Base-by-base conservation (phyloP, 2,113 vertebrate species). In the Madoqua kirkii region DNA sequence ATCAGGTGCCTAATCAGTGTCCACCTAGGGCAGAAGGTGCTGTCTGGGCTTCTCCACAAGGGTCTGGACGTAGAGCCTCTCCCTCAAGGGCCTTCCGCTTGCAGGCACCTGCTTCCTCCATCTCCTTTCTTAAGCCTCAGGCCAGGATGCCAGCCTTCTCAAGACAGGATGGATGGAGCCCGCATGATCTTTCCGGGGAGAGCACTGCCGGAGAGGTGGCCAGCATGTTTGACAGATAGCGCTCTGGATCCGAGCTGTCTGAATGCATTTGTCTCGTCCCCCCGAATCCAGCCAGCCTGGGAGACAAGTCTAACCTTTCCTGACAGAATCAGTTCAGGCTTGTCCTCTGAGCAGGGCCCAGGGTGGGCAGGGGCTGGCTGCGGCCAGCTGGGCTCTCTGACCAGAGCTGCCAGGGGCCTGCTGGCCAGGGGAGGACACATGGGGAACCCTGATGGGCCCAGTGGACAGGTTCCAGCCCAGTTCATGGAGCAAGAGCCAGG, bases 321-420 rank as follows among this genome's bases (percentile, higher is more conserved):
- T 99, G 99, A 99, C 99, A 99, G 99, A 99, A 99, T 99, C 98
- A 99, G 99, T 99, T 98, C 99, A 99, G 95, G 92, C 97, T 93
- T 97, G 93, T 98, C 98, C 99, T 98, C 96, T 96, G 98, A 99
- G 98, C 97, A 98, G 98, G 96, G 97, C 98, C 98, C 94, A 97
- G 97, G 98, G 97, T 97, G 67, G 93, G 57, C 81, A 76, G 16
- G 93, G 71, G n/a, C 83, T 88, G 82, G 62, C 84, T 87, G 64
- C 9, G 40, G 33, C 60, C 11, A 15, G 33, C 88, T 79, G 60
- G 54, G 36, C 43, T 45, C 89, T 96, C 93, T 93, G 96, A 43
- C 6, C 54, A 62, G 43, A 62, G 82, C 71, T 40, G 57, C 52
- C 2, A 15, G 85, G 36, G 21, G 62, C 59, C 59, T 92, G 45